Evolutionary conservation across 2,113 vertebrate species (phyloP), one percentile per base, ranked within the genome.

Genomic region (Cettia cetti): DNA sequence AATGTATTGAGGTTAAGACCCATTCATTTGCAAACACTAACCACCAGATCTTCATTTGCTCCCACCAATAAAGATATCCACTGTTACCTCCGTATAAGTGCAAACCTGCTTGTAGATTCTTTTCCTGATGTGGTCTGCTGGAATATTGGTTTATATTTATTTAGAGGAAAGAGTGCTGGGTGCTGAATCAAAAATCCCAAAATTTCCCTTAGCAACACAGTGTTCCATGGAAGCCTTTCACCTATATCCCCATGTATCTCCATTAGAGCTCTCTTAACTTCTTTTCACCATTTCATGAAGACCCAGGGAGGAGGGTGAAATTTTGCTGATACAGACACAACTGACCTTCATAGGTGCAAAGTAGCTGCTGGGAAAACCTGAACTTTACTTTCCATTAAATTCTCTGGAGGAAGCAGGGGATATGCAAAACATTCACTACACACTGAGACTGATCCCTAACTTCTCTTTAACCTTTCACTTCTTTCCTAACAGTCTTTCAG

Each of bases 391-490:
- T 71, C 28, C 18, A 22, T 40, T 63, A 60, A 52, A 28, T 74
- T 44, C 24, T 74, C 15, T 3, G 3, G 21, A 76, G 42, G 30
- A 71, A 83, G 17, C 0, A 4, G 24, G 24, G 8, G 4, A 83
- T 69, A 72, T 2, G 1, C 7, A 4, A 86, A 77, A 56, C 26
- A n/a, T 56, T 82, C 64, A 37, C 35, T n/a, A 70, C 26, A 71
- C 53, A 26, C 65, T 6, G 4, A 53, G 81, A 70, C 69, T 0
- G 0, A 87, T 49, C 24, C 74, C 89, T 91, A 93, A 89, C 49
- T 95, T 87, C 64, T 81, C 24, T 80, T 85, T 86, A 94, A 94
- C 86, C 78, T 94, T 87, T 91, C 59, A 24, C 15, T 84, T 90
- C 84, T 57, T 72, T 91, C 40, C 56, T 61, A 78, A 52, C n/a